Percentiles rank a stretch among this genome's conserved stretches.
Evolutionary conservation across 1,140 invertebrate species (phyloP).

Genomic region (Dendroctonus valens): DNA sequence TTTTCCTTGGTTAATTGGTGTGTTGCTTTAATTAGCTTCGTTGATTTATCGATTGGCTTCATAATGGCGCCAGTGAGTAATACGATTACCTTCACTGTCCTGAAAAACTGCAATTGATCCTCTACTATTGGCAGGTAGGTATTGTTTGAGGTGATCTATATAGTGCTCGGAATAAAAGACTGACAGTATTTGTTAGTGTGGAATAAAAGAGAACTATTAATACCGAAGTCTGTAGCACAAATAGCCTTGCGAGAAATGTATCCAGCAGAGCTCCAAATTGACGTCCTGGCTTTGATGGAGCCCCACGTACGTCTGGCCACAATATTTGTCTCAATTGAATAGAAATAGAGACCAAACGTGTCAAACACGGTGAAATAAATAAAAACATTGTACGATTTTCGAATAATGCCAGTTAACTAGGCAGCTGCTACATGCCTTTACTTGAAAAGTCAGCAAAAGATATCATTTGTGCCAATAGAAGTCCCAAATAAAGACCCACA

Average conservation of each 20-base stretch:
- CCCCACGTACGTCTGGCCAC: too few relatives aligned
- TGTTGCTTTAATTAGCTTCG: conserved; percentile 7
- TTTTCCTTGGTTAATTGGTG: conserved; percentile 14
- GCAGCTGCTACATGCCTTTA: conserved; percentile 12
- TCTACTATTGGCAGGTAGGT: too few relatives aligned
- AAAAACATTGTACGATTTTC: conserved; percentile 24
- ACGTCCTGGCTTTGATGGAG: not conserved
- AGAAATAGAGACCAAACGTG: conserved; percentile 29
- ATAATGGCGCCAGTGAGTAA: conserved; percentile 8
- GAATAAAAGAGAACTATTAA: too few relatives aligned
- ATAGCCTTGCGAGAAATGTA: not conserved
- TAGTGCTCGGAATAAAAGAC: too few relatives aligned
- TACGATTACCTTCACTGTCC: too few relatives aligned
- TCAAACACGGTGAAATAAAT: conserved; percentile 31
- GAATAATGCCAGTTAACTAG: conserved; percentile 18
- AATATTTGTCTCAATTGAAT: conserved; percentile 24
- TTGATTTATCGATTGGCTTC: conserved; percentile 14
- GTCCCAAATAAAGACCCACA: conserved; percentile 27
- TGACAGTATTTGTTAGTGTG: too few relatives aligned
- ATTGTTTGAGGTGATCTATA: too few relatives aligned
- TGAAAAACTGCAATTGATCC: too few relatives aligned
- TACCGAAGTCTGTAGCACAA: too few relatives aligned
- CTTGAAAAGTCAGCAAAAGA: conserved; percentile 10
- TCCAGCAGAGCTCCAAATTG: not conserved
- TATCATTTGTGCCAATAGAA: conserved; percentile 6